Evolutionary conservation across 37 sponge, comb jelly and placozoan genomes (phyloP), one percentile per base, ranked within the genome.

Genomic region (Mnemiopsis leidyi): DNA sequence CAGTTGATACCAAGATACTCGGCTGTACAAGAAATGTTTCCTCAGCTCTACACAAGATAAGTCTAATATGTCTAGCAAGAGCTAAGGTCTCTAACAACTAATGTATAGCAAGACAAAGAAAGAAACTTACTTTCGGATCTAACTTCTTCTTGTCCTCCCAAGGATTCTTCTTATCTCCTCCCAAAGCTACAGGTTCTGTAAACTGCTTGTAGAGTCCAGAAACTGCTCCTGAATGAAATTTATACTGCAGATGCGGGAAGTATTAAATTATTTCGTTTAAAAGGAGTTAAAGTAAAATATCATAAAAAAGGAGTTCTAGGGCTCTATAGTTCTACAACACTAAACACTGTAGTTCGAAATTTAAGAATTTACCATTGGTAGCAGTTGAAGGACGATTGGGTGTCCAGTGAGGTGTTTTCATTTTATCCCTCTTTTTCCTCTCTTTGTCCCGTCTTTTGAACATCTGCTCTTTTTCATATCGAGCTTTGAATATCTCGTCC

Each of bases 401-500:
- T 23, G 90, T 85, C 90, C 90, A 85, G 61, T 85, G 90, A 38
- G 90, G 90, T 5, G 32, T 21, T 3, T 40, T 85, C 93, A 92
- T 94, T 93, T 95, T 93, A 69, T 94, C 69, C n/a, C 95, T 94
- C 76, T 76, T 93, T 61, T 94, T 83, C 82, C 88, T 97, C 68
- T 92, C 94, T 68, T 94, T 95, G 68, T 97, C 77, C 34, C 97
- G 94, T 77, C 92, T 69, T 34, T 90, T 93, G 85, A 95, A 95
- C 24, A 94, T 69, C 26, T 95, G 32, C 38, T 97, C 97, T 29
- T 95, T 93, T 40, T 97, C 95, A 39, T 96, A 75, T 32, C 99
- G 93, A 26, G 61, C 94, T 92, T 96, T 96, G 95, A 97, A 97
- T 0, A 95, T 95, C 68, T 93, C 94, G 93, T 96, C 97, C 76